Evolutionary conservation across 2,797 vertebrate species (phyloP), one percentile per base, ranked within the genome.

Genomic region (Cirrhinus mrigala): DNA sequence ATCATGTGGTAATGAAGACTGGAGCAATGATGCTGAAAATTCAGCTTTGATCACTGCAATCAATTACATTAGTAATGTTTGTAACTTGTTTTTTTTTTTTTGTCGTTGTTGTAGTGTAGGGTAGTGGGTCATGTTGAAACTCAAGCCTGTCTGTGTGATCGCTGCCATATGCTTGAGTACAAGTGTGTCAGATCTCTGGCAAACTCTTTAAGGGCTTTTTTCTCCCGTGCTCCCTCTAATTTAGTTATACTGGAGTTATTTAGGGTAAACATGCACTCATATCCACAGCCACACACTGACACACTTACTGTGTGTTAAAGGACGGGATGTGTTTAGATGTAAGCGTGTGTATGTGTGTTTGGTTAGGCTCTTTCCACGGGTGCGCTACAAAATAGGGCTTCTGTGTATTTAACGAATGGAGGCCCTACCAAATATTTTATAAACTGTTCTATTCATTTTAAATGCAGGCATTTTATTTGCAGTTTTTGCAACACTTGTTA

Each of bases 101-200:
- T 66, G 33, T 2, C 5, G 33, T 5, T 18, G 14, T 33, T 27
- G 44, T 27, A 62, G 44, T 29, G 27, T 50, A 69, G 87, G 83
- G 82, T 81, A 80, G 24, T 77, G 74, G 82, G 89, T 85, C 85
- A 73, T 78, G 33, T 50, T 83, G 76, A 85, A 69, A 88, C 84
- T 88, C 79, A 86, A 77, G 85, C 80, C 76, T 56, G 54, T 76
- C 77, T 60, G 29, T 20, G 75, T 88, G 89, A 89, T 87, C 40
- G 52, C 79, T 89, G 85, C 89, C 87, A 87, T 85, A 85, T 85
- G 89, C 76, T 76, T n/a, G 27, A 46, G 15, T 22, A n/a, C 46
- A 75, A 66, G 74, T 20, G n/a, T 80, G 20, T 73, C 20, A 80
- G 73, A 76, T 88, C 82, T 70, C 60, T 89, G 75, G 79, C 37